Evolutionary conservation across 1,140 invertebrate genomes (phyloP).

Genomic region (Solenopsis invicta): DNA sequence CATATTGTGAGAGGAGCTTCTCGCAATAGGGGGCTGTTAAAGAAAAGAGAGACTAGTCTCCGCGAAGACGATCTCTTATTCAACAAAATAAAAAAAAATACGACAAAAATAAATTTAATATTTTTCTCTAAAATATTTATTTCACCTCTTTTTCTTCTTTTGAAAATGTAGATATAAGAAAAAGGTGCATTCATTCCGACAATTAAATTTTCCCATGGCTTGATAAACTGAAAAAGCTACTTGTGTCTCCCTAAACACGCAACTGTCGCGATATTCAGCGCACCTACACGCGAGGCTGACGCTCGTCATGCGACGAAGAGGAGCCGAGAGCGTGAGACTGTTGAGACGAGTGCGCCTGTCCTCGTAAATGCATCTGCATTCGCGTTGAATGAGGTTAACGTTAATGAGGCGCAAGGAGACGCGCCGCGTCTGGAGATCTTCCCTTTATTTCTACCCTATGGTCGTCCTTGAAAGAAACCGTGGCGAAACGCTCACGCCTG

Average conservation of each 20-base stretch:
- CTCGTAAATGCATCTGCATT: constrained; percentile 73
- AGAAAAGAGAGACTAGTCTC: background rate
- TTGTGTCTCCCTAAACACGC: background rate
- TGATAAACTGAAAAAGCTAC: constrained; percentile 1
- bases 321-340: constrained; percentile 64
- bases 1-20: background rate
- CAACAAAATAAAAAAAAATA: background rate
- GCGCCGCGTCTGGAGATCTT: constrained; percentile 59
- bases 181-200: background rate
- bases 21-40: background rate
- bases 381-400: constrained; percentile 77
- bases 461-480: constrained; percentile 1
- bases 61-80: background rate
- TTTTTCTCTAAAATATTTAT: background rate
- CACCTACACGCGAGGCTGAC: constrained; percentile 10
- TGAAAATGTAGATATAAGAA: background rate
- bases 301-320: background rate
- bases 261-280: constrained; percentile 1
- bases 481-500: background rate
- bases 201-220: constrained; percentile 16
- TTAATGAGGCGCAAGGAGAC: constrained; percentile 77
- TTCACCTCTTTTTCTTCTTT: too few species aligned
- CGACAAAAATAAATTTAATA: background rate
- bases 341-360: constrained; percentile 18
- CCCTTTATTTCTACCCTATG: constrained; percentile 68